Conservation (phyloP, 2,888 invertebrate genomes). For the Lasioglossum oenotherae region DNA sequence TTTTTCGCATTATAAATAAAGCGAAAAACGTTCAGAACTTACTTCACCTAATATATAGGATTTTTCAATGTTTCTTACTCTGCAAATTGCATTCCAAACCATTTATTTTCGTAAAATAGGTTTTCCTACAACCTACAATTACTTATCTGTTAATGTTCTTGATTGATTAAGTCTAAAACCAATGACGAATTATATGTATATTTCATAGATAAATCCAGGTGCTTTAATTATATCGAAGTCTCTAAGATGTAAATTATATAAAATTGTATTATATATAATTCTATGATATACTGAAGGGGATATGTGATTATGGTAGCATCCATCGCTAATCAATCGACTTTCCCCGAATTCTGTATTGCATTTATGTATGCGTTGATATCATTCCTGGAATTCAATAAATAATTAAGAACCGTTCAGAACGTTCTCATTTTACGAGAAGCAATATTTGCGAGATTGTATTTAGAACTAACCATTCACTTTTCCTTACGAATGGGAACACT, state of each 20-base stretch:
- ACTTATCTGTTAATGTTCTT: background rate
- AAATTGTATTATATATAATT: background rate
- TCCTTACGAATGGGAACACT: conserved; percentile 81
- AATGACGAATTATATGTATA: background rate
- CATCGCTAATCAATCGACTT: background rate
- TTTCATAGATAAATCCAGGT: background rate
- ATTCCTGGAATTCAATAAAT: conserved; percentile 2
- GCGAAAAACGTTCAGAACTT: no score
- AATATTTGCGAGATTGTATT: background rate
- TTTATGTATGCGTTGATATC: background rate
- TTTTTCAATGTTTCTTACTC: no score
- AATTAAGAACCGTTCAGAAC: background rate
- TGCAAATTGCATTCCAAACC: background rate
- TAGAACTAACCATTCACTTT: conserved; percentile 78
- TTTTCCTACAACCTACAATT: background rate
- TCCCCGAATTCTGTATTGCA: background rate
- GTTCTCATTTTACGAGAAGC: background rate
- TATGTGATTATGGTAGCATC: background rate
- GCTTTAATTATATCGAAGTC: background rate
- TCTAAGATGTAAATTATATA: background rate
- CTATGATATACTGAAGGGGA: background rate
- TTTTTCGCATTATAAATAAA: no score
- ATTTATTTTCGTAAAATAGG: background rate
- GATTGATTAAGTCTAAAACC: background rate
- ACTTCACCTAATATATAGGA: no score